phyloP scores from a whole-genome alignment of 2,888 invertebrate species.

The Vesta saturnalis region DNA sequence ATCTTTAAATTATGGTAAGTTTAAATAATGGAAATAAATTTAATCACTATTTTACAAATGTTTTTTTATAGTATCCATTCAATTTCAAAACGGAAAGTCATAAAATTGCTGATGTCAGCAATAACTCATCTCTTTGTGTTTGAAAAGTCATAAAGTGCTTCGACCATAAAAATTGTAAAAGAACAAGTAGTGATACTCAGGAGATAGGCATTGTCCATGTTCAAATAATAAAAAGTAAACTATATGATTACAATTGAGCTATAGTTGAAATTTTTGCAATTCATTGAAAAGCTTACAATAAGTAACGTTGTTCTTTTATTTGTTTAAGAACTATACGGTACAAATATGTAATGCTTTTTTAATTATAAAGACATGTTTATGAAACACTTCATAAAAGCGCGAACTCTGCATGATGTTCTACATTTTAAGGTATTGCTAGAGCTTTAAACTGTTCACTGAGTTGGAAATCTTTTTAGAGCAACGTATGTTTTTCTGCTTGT shows the following conservation, averaged over 20 bases:
- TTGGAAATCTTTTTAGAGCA: constrained; percentile 42
- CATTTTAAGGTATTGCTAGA: constrained; percentile 20
- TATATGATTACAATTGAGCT: too few species aligned
- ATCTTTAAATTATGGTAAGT: background rate
- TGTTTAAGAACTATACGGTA: background rate
- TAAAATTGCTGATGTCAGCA: constrained; percentile 1
- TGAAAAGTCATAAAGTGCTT: constrained; percentile 1
- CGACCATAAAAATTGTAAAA: background rate
- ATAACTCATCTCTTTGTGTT: constrained; percentile 1
- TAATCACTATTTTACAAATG: background rate
- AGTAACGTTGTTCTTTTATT: too few species aligned
- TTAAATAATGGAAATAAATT: background rate
- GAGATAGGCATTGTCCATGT: constrained; percentile 1
- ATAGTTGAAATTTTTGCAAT: too few species aligned
- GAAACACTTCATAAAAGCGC: constrained; percentile 8
- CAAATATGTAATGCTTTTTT: constrained; percentile 8
- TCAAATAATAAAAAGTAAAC: background rate
- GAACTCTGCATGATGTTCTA: background rate
- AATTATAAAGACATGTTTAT: constrained; percentile 4
- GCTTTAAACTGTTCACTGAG: constrained; percentile 38
- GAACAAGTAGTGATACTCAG: background rate
- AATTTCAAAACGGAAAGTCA: background rate
- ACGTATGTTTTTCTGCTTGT: constrained; percentile 32
- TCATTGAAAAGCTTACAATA: too few species aligned
- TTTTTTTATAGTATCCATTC: background rate